These are phyloP conservation scores for Barbus barbus DNA, from an alignment of 2,113 vertebrate genomes.

Conservation along the genomic window DNA sequence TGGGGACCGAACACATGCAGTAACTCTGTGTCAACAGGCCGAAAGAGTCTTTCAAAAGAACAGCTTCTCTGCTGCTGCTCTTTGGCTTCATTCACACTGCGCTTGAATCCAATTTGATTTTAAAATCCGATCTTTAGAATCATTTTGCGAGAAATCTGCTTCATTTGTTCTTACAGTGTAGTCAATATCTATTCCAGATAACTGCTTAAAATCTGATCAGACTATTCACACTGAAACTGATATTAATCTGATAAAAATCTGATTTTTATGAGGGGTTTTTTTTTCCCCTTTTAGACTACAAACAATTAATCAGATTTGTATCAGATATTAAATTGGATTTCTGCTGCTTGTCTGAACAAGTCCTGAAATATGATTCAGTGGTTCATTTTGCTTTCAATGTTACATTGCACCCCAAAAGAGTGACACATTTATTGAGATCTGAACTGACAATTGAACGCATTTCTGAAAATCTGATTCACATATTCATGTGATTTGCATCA, in stretches of 20 bases:
- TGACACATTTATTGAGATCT: too few species aligned
- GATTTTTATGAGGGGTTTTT: not conserved
- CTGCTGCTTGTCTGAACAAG: not conserved
- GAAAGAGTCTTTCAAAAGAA: not conserved
- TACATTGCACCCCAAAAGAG: not conserved
- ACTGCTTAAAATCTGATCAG: not conserved
- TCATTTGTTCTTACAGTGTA: too few species aligned
- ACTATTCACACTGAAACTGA: not conserved
- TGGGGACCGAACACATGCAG: constrained; percentile 27
- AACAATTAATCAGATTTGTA: not conserved
- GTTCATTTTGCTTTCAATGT: not conserved
- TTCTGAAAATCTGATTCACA: not conserved
- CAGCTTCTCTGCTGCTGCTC: not conserved
- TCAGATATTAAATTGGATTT: not conserved
- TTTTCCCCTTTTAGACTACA: not conserved
- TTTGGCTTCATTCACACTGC: not conserved
- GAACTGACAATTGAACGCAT: not conserved
- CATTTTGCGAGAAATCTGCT: not conserved
- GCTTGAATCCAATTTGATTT: not conserved
- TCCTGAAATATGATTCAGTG: not conserved
- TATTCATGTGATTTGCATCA: not conserved
- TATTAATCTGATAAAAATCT: not conserved
- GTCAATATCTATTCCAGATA: too few species aligned
- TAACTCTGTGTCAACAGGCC: not conserved
- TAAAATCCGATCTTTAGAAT: not conserved